Base-by-base conservation (phyloP, 2,797 vertebrate species). In the Siniperca obscura region DNA sequence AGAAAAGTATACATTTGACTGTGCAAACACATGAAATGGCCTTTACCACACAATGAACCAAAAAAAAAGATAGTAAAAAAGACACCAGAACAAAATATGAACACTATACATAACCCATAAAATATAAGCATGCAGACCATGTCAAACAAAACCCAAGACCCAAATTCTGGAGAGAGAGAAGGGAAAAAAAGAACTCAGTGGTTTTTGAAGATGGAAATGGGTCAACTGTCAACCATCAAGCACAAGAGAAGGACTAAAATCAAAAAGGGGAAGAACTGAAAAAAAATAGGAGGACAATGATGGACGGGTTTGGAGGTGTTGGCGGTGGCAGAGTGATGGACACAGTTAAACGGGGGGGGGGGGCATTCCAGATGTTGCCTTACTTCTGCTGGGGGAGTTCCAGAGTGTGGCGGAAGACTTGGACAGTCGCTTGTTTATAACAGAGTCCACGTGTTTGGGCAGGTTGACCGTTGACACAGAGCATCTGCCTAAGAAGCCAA, bases 311-410 rank as follows among this genome's bases (percentile, higher is more conserved):
- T 74, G 70, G 77, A 89, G 88, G 83, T 42, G 81, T 80, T 71
- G 89, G 78, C 78, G 55, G 80, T 64, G 84, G 89, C 79, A 74
- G 71, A 86, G 44, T 83, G 90, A 93, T 93, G 91, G 87, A 93
- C 83, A 91, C 76, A 87, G 60, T 86, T 57, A 89, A 59, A 84
- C 64, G 80, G 81, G 69, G 69, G 74, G 44, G 46, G 69, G 56
- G 86, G 89, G 7, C 84, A 78, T 88, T 91, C 92, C 89, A 86
- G 75, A 87, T 86, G 83, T 86, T 84, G 87, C 93, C 98, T 98
- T 99, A 99, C 98, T 99, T 99, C 98, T 98, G 97, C 95, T 97
- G 95, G 98, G 98, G 90, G 98, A 98, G 95, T 97, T 99, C 98
- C 98, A 99, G 94, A 99, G 97, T 85, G 98, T 99, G 95, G 98